Evolutionary conservation across 2,888 invertebrate genomes (phyloP).

Genomic region (Cyclophora punctaria): DNA sequence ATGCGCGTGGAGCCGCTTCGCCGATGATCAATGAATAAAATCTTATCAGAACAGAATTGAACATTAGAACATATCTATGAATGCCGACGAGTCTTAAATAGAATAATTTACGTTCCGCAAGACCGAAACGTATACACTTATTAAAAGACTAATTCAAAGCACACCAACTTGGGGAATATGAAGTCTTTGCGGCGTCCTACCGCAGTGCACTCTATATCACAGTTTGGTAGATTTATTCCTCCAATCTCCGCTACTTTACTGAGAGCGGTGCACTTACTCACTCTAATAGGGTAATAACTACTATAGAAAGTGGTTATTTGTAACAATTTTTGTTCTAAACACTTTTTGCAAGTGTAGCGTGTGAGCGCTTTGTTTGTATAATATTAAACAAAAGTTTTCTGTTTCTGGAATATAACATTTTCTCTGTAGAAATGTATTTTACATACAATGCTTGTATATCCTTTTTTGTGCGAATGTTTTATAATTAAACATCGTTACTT

Average conservation of each 20-base stretch:
- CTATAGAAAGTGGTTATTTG: constrained; percentile 53
- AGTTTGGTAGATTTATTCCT: constrained; percentile 44
- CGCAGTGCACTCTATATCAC: constrained; percentile 25
- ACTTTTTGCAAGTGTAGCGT: background rate
- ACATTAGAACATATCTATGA: too few species aligned
- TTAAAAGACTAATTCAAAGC: background rate
- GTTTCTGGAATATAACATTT: too few species aligned
- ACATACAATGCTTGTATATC: too few species aligned
- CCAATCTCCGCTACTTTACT: constrained; percentile 43
- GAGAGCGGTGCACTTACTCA: constrained; percentile 39
- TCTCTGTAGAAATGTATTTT: too few species aligned
- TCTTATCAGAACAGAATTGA: too few species aligned
- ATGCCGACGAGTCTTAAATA: too few species aligned
- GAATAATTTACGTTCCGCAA: too few species aligned
- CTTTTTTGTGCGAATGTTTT: too few species aligned
- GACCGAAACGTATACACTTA: background rate
- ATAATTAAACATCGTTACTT: too few species aligned
- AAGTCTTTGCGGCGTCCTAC: background rate
- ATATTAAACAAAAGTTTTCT: too few species aligned
- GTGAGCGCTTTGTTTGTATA: background rate
- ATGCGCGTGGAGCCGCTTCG: too few species aligned
- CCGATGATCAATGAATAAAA: too few species aligned
- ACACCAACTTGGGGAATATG: background rate
- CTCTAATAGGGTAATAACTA: constrained; percentile 60
- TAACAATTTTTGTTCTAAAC: constrained; percentile 35